Conservation (phyloP, 2,888 invertebrate genomes). For the Linyphia triangularis region DNA sequence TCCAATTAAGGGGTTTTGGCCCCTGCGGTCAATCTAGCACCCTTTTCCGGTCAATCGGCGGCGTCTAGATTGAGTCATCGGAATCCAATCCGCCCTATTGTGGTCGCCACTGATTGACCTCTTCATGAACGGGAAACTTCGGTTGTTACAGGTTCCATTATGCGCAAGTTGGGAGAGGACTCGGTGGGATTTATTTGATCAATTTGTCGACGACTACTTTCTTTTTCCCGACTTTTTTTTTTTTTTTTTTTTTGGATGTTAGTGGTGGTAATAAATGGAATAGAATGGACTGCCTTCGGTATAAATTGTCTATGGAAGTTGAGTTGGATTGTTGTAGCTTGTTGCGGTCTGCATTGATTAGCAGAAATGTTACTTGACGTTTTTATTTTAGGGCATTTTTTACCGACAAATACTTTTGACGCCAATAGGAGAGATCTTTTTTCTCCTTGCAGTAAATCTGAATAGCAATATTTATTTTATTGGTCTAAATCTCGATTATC, state of each 20-base stretch:
- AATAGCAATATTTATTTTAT: too few species aligned
- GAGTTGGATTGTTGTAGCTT: too few species aligned
- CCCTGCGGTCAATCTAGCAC: background rate
- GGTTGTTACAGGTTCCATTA: slow-evolving; percentile 36
- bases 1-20: slow-evolving; percentile 57
- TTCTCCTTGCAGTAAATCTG: too few species aligned
- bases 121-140: slow-evolving; percentile 21
- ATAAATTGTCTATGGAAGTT: too few species aligned
- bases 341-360: too few species aligned
- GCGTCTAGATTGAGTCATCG: slow-evolving; percentile 65
- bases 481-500: too few species aligned
- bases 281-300: too few species aligned
- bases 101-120: slow-evolving; percentile 63
- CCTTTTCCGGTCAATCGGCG: slow-evolving; percentile 63
- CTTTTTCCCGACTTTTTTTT: background rate
- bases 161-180: background rate
- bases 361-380: too few species aligned
- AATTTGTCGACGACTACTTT: background rate
- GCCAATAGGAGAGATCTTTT: too few species aligned
- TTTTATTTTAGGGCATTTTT: too few species aligned
- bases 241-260: too few species aligned
- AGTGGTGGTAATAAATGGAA: background rate
- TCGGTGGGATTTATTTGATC: slow-evolving; percentile 12
- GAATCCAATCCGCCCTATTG: slow-evolving; percentile 61
- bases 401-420: too few species aligned